phyloP scores from a whole-genome alignment of 2,797 vertebrate genomes.

The Thamnophis elegans region DNA sequence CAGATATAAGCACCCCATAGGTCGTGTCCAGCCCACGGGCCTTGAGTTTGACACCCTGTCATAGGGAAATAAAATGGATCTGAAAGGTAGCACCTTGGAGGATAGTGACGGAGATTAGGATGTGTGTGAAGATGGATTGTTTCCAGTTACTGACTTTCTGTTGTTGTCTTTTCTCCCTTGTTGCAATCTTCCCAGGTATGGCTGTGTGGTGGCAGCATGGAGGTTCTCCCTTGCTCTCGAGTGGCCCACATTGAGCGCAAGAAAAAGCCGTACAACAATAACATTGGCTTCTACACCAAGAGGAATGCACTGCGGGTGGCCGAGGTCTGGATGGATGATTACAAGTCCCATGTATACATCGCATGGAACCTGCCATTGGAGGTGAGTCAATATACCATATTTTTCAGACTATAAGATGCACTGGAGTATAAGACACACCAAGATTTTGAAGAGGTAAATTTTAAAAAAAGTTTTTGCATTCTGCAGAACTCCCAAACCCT shows the following conservation, averaged over 20 bases:
- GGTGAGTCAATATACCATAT: conserved; percentile 64
- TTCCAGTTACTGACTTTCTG: background rate
- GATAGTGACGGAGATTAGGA: background rate
- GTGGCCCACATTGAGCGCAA: conserved; percentile 94
- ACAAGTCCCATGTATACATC: conserved; percentile 93
- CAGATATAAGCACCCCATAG: no score
- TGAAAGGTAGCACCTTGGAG: background rate
- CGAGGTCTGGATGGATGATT: conserved; percentile 97
- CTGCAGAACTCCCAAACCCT: no score
- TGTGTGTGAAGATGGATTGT: background rate
- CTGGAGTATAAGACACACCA: no score
- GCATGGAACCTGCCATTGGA: conserved; percentile 97
- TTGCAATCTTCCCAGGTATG: conserved; percentile 80
- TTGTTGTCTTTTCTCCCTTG: background rate
- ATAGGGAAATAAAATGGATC: background rate
- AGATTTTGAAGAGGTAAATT: no score
- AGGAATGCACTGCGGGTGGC: conserved; percentile 93
- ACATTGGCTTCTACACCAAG: conserved; percentile 91
- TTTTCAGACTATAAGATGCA: no score
- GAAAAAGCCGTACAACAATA: conserved; percentile 95
- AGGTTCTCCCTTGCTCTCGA: conserved; percentile 94
- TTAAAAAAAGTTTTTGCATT: no score
- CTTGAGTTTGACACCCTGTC: no score
- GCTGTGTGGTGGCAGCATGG: conserved; percentile 97
- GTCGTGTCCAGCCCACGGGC: fast-evolving